Evolutionary conservation across 2,888 invertebrate genomes (phyloP), one percentile per base, ranked within the genome.

Genomic region (Drosophila greeni): DNA sequence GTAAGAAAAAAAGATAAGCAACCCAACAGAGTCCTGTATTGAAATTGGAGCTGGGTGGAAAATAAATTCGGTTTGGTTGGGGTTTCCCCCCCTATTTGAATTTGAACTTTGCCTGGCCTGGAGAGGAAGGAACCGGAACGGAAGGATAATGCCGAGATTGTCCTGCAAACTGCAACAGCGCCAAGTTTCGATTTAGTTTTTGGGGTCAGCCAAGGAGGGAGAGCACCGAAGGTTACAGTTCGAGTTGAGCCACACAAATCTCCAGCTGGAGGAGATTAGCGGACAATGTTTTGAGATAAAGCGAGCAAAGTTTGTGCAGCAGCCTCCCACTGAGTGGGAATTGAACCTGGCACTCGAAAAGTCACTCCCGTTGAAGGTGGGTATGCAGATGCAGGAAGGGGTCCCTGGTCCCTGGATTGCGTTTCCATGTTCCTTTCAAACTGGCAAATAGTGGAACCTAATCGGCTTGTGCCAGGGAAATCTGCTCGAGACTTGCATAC

Each of bases 121-220:
- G 29, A 29, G 29, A 29, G 29, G 11, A 29, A 29, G 29, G 29
- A 29, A 29, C 11, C 26, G 14, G 18, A 40, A 16, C 40, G 60
- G 62, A 61, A 47, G 60, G 60, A 61, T 48, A 61, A 31, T 42
- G 40, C 57, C 58, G 34, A 49, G 61, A 62, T 62, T 62, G 61
- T 61, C 62, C 62, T 61, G 29, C 36, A 31, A 31, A 36, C 36
- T 42, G 26, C 33, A 54, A 26, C 55, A 8, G 34, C 48, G 18
- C 24, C 51, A 61, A 61, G 64, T 61, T 61, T 64, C 64, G 64
- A 64, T 62, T 51, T 62, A 51, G 61, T 61, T 62, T 43, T 61
- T 51, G 61, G 51, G 61, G 64, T 61, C 64, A 64, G n/a, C 14
- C 18, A 33, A 23, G 5, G 24, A 8, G 12, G 5, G 1, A 14